Percentiles rank a stretch among this genome's conserved stretches.
Conservation (phyloP, 1,140 invertebrate species). For the Lucilia cuprina region DNA sequence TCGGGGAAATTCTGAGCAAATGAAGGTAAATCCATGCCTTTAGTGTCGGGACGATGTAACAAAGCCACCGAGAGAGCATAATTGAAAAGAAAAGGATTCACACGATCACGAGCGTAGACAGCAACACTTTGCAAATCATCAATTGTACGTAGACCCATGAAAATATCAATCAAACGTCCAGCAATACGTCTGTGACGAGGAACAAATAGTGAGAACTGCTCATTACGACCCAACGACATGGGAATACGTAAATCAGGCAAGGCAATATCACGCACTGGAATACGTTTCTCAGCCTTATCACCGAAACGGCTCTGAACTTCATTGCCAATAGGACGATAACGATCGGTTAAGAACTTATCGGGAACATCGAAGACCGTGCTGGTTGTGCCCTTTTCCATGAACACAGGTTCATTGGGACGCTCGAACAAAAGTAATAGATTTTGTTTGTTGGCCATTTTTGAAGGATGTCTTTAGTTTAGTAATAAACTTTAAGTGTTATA, state of each 20-base stretch:
- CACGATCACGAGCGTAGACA: conserved; percentile 74
- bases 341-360: conserved; percentile 68
- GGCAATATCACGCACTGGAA: conserved; percentile 70
- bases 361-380: conserved; percentile 72
- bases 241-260: conserved; percentile 74
- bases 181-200: conserved; percentile 75
- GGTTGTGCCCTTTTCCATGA: conserved; percentile 9
- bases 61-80: conserved; percentile 79
- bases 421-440: conserved; percentile 73
- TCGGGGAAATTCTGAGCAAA: conserved; percentile 78
- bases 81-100: conserved; percentile 81
- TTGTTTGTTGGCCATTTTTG: conserved; percentile 59
- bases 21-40: conserved; percentile 73
- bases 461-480: too few relatives aligned
- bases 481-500: too few relatives aligned
- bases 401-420: conserved; percentile 77
- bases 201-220: conserved; percentile 79
- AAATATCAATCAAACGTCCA: conserved; percentile 74
- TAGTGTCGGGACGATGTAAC: conserved; percentile 77
- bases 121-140: conserved; percentile 76
- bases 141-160: conserved; percentile 73
- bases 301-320: conserved; percentile 67
- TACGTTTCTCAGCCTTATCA: conserved; percentile 64
- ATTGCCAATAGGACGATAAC: conserved; percentile 67
- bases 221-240: conserved; percentile 71